These are phyloP conservation scores for Tachysurus vachellii DNA, from an alignment of 2,113 vertebrate genomes.

Conservation along the genomic window DNA sequence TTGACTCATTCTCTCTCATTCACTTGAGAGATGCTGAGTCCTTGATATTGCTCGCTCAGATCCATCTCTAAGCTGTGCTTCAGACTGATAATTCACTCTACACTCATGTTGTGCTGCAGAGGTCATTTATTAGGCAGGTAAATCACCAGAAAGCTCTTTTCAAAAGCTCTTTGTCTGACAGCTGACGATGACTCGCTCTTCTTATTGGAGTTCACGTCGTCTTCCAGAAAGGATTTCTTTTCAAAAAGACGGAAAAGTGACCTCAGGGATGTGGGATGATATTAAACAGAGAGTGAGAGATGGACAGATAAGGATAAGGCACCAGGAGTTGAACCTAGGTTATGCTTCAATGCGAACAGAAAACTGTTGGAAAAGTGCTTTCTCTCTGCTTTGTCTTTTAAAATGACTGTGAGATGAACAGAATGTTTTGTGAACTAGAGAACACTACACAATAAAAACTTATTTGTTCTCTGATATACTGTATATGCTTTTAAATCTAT, in stretches of 20 bases:
- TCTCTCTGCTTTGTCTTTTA: not conserved
- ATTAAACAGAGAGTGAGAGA: constrained; percentile 36
- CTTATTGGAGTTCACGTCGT: constrained; percentile 21
- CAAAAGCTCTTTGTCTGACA: constrained; percentile 38
- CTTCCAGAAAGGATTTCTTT: constrained; percentile 29
- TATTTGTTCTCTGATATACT: constrained; percentile 1
- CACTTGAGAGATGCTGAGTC: constrained; percentile 7
- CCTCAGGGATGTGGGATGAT: constrained; percentile 32
- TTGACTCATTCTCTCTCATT: constrained; percentile 29
- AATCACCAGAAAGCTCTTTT: constrained; percentile 47
- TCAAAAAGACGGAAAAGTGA: constrained; percentile 42
- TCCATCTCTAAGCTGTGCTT: constrained; percentile 28
- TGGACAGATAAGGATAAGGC: not conserved
- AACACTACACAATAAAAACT: not conserved
- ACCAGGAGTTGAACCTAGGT: constrained; percentile 11
- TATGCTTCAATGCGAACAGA: constrained; percentile 1
- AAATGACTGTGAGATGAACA: not conserved
- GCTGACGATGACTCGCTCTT: constrained; percentile 32
- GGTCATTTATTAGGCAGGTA: constrained; percentile 46
- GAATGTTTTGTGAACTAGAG: not conserved
- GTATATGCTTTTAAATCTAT: not conserved
- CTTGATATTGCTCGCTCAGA: constrained; percentile 19
- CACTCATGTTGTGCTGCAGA: constrained; percentile 34
- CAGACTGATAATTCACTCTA: constrained; percentile 26
- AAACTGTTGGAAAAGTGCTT: not conserved